Base-by-base conservation (phyloP, 2,888 invertebrate species). In the Alsophila aescularia region DNA sequence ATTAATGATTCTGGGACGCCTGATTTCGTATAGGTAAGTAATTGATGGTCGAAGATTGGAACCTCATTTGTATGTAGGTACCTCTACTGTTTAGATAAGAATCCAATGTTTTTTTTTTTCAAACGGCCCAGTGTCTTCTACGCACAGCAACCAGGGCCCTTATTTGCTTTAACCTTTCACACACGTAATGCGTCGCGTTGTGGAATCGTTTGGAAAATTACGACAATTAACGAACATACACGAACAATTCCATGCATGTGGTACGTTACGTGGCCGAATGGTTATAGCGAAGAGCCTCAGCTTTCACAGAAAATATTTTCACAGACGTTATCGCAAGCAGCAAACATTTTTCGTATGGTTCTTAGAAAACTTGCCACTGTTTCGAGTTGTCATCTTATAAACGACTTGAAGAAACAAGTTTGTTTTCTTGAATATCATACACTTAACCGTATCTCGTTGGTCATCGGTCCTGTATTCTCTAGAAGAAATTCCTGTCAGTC, bases 351-450 rank as follows among this genome's bases (percentile, higher is more conserved):
- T 5, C 12, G 5, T 2, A 12, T 10, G 29, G 15, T 49, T 49
- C 41, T 36, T 4, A 27, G 43, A 39, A 36, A 18, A 34, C 8
- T 15, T 24, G 7, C 15, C 2, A 31, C 9, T 16, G 31, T 52
- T 31, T 34, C 8, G 21, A 9, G 36, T 18, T 16, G 7, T 24
- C 35, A n/a, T 35, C 13, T 63, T 58, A 67, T 71, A 70, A 72
- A 72, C 70, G 67, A 70, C 70, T 70, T 71, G 67, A 64, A 70
- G 73, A 74, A 77, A 71, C 70, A 65, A 68, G 72, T 68, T 73
- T 75, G 79, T 79, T 40, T 55, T 52, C 34, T 56, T 50, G 57
- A 36, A 45, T 18, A 27, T 27, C 50, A 54, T 64, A 62, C 60
- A 63, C 48, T 53, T 21, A 8, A 8, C 56, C 49, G 56, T 58